Conservation (phyloP, 2,888 invertebrate genomes). For the Orthosia cruda region DNA sequence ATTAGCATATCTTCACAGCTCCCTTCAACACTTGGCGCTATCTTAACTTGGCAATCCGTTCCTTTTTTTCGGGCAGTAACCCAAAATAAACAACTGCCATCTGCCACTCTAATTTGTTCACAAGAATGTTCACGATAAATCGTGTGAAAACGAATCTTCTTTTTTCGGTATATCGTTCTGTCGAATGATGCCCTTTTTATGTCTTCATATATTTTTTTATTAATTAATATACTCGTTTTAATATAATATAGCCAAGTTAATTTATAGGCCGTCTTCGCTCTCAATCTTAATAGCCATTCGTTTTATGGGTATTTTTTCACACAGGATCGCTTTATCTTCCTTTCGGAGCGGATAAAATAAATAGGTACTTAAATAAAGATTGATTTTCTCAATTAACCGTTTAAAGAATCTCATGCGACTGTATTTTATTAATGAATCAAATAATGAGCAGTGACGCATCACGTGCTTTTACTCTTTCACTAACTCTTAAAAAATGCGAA, state of each 20-base stretch:
- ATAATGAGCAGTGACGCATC: slow-evolving; percentile 25
- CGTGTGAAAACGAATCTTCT: slow-evolving; percentile 27
- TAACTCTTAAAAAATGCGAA: slow-evolving; percentile 29
- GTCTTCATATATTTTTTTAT: slow-evolving; percentile 46
- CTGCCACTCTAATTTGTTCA: slow-evolving; percentile 45
- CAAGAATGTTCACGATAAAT: slow-evolving; percentile 37
- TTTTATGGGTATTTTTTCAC: slow-evolving; percentile 48
- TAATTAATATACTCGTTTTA: slow-evolving; percentile 40
- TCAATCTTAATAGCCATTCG: slow-evolving; percentile 50
- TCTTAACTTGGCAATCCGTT: slow-evolving; percentile 49
- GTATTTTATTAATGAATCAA: slow-evolving; percentile 38
- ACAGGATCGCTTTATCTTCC: slow-evolving; percentile 40
- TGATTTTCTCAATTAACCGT: slow-evolving; percentile 48
- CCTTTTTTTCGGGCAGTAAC: slow-evolving; percentile 21
- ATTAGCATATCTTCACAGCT: slow-evolving; percentile 77
- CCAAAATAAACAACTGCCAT: slow-evolving; percentile 43
- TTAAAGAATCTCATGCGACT: slow-evolving; percentile 34
- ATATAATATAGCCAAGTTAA: slow-evolving; percentile 54
- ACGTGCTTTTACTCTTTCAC: slow-evolving; percentile 25
- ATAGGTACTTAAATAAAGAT: slow-evolving; percentile 44
- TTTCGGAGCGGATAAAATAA: slow-evolving; percentile 42
- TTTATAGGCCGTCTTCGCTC: slow-evolving; percentile 57
- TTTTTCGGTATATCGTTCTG: slow-evolving; percentile 24
- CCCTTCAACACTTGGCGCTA: slow-evolving; percentile 57
- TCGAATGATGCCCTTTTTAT: slow-evolving; percentile 56